Evolutionary conservation across 2,113 vertebrate species (phyloP), one percentile per base, ranked within the genome.

Genomic region (Paedocypris sp.): DNA sequence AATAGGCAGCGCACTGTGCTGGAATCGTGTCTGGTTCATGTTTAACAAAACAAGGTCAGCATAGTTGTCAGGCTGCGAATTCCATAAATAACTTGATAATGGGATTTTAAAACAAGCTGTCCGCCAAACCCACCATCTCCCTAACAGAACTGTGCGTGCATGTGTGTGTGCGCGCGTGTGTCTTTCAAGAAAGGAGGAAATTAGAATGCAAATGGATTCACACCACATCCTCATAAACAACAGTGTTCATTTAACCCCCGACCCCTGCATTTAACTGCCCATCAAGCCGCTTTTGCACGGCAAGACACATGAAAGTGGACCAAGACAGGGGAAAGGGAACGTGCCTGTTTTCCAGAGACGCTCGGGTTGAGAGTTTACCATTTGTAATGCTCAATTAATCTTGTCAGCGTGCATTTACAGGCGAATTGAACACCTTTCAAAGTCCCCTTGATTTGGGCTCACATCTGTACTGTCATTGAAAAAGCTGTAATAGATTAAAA

Each of bases 191-290:
- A 74, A 73, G 73, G 67, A 83, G 88, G 86, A 91, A 88, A 97
- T 97, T 98, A 95, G 93, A 89, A 97, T 98, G 94, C 93, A 98
- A 97, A 98, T 97, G 86, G 88, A 95, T 94, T 90, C 91, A 75
- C 87, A 88, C 85, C 81, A 83, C 89, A 92, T 96, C 93, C 91
- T 95, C 90, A 94, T 94, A 98, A 97, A 97, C 92, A 97, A 91
- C 92, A 83, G 81, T 92, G 90, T 94, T 93, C 93, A 90, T 98
- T 97, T 97, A 98, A 97, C 94, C 94, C 81, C 77, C 77, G 89
- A 92, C 91, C 93, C 80, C 83, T 72, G 67, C 82, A 90, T 94
- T 98, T 97, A 94, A 91, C 91, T 93, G 91, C 91, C 92, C 90
- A 93, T 97, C 88, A 89, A 89, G 89, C 91, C 91, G 94, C 96